Evolutionary conservation across 1,140 invertebrate genomes (phyloP), one percentile per base, ranked within the genome.

Genomic region (Euwallacea similis): DNA sequence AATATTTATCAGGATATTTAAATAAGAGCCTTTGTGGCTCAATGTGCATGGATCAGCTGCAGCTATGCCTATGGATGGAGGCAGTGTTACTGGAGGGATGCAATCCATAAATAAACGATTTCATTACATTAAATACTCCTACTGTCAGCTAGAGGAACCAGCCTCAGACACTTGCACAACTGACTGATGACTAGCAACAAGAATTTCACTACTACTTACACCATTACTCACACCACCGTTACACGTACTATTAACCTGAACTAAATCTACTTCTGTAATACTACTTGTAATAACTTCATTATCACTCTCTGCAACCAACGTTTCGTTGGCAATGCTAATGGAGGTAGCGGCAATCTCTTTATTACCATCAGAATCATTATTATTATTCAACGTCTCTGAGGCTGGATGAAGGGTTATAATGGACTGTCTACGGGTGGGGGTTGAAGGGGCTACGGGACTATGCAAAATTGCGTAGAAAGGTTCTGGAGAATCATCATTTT

Each of bases 361-460:
- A 33, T 7, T 7, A 13, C 43, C n/a, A n/a, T 15, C 46, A 11
- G 9, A n/a, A 6, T 2, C 54, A 47, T 69, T 69, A 62, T 74
- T 77, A 76, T 74, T 76, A 75, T 66, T 77, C 56, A 64, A 59
- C 21, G 71, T 67, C 72, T 69, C 71, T 13, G 67, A 69, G 13
- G 72, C 64, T 11, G 80, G 80, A 76, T 81, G 80, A 8, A 81
- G 68, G 6, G 80, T 81, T n/a, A 81, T 75, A 7, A 81, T 80
- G 21, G 75, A 77, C 68, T 81, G 79, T 66, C 79, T 73, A 44
- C 79, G 67, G 11, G 62, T 62, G 7, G 79, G 77, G 8, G 75
- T 76, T 6, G 73, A 59, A 9, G 79, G 73, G n/a, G 50, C 54
- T 15, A 67, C 11, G n/a, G 77, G 73, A 10, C 75, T 65, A 65